phyloP scores from a whole-genome alignment of 2,888 invertebrate species.

The Drosophila niveifrons region DNA sequence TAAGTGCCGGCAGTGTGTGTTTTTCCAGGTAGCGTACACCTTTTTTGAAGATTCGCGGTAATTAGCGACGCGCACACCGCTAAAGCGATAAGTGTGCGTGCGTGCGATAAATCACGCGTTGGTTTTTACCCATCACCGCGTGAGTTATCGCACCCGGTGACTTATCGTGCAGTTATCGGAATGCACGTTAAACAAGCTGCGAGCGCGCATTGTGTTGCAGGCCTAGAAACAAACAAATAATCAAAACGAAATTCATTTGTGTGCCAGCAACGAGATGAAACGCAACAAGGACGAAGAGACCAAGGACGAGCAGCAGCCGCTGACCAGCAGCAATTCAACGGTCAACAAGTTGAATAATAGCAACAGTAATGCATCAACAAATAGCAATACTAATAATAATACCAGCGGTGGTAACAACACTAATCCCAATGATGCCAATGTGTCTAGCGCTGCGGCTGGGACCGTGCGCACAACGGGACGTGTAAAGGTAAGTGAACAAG shows the following conservation, averaged over 20 bases:
- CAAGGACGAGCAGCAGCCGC: slow-evolving; percentile 32
- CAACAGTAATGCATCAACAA: slow-evolving; percentile 22
- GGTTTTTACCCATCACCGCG: background rate
- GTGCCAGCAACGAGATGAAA: slow-evolving; percentile 41
- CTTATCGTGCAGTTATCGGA: slow-evolving; percentile 48
- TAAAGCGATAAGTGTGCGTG: slow-evolving; percentile 15
- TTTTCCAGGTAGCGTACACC: no score
- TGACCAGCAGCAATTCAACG: background rate
- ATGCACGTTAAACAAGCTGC: slow-evolving; percentile 54
- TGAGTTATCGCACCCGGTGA: background rate
- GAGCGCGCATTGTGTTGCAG: slow-evolving; percentile 45
- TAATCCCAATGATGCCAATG: slow-evolving; percentile 28
- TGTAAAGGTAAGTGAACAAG: slow-evolving; percentile 74
- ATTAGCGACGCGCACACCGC: background rate
- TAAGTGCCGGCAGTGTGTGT: no score
- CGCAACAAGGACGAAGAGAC: slow-evolving; percentile 56
- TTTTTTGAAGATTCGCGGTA: background rate
- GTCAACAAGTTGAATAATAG: slow-evolving; percentile 14
- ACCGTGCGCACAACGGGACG: slow-evolving; percentile 83
- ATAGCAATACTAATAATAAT: slow-evolving; percentile 19
- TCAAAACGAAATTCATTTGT: slow-evolving; percentile 14
- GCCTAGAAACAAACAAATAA: slow-evolving; percentile 4
- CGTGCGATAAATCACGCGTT: background rate
- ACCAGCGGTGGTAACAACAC: slow-evolving; percentile 20
- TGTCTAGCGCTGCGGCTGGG: slow-evolving; percentile 37